Evolutionary conservation across 1,140 invertebrate species (phyloP).

Genomic region (Battus philenor): DNA sequence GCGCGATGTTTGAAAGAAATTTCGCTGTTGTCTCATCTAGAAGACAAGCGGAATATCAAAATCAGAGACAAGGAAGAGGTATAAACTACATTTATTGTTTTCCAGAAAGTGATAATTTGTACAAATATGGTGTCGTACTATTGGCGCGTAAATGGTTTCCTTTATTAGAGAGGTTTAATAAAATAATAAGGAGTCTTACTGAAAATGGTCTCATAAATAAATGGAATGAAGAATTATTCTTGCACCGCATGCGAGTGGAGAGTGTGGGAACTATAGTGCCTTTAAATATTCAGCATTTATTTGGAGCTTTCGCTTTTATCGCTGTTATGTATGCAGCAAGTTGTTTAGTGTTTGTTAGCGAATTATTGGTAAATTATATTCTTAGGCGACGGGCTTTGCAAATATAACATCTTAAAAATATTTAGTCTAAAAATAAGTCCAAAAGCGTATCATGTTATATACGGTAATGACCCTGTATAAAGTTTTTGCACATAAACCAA

Average conservation of each 20-base stretch:
- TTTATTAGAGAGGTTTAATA: constrained; percentile 61
- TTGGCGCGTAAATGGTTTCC: constrained; percentile 67
- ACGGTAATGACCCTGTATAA: no score
- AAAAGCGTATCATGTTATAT: no score
- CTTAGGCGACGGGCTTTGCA: no score
- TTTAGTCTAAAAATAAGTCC: no score
- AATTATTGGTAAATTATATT: no score
- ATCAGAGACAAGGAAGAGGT: constrained; percentile 62
- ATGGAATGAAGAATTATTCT: constrained; percentile 69
- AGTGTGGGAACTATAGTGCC: constrained; percentile 49
- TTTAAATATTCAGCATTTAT: constrained; percentile 59
- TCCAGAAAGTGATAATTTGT: constrained; percentile 60
- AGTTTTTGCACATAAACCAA: no score
- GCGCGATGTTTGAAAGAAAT: constrained; percentile 52
- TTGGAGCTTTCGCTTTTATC: constrained; percentile 68
- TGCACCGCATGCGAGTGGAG: constrained; percentile 35
- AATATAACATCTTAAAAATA: no score
- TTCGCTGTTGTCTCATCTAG: constrained; percentile 67
- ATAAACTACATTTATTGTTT: constrained; percentile 60
- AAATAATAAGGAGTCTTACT: constrained; percentile 63
- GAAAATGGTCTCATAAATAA: constrained; percentile 72
- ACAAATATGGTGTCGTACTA: constrained; percentile 68
- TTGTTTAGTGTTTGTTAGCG: constrained; percentile 45
- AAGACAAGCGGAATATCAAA: constrained; percentile 61
- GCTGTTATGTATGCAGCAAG: constrained; percentile 49